Percentiles rank a stretch among this genome's conserved stretches.
Evolutionary conservation across 2,113 vertebrate species (phyloP).

Genomic region (Phodopus roborovskii): DNA sequence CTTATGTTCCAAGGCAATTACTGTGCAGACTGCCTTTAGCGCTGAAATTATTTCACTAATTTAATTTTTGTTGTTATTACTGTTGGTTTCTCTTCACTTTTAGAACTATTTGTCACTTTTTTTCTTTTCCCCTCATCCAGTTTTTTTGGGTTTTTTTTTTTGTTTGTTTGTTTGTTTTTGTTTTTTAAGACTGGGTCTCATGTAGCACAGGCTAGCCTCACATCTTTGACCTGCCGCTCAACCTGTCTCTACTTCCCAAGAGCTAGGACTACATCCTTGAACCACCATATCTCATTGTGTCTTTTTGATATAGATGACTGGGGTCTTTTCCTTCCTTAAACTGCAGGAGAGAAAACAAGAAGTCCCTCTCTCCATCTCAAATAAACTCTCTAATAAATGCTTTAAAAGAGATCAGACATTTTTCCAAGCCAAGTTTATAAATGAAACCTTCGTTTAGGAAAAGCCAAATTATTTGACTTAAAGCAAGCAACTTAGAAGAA

Average conservation of each 20-base stretch:
- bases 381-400: background rate
- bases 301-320: background rate
- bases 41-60: slow-evolving; percentile 64
- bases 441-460: background rate
- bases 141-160: background rate
- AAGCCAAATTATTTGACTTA: slow-evolving; percentile 47
- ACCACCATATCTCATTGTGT: background rate
- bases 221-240: background rate
- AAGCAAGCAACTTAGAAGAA: slow-evolving; percentile 28
- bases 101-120: slow-evolving; percentile 7
- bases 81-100: slow-evolving; percentile 8
- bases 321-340: background rate
- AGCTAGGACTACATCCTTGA: background rate
- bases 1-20: slow-evolving; percentile 54
- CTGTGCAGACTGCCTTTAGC: slow-evolving; percentile 25
- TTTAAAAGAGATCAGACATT: slow-evolving; percentile 14
- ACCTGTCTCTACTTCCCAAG: background rate
- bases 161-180: background rate
- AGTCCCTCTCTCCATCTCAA: background rate
- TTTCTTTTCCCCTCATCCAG: background rate
- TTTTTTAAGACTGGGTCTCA: background rate
- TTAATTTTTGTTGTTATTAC: slow-evolving; percentile 59
- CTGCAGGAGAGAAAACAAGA: background rate
- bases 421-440: slow-evolving; percentile 53
- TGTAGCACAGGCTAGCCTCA: background rate